Evolutionary conservation across 2,113 vertebrate genomes (phyloP), one percentile per base, ranked within the genome.

Genomic region (Pedetes capensis): DNA sequence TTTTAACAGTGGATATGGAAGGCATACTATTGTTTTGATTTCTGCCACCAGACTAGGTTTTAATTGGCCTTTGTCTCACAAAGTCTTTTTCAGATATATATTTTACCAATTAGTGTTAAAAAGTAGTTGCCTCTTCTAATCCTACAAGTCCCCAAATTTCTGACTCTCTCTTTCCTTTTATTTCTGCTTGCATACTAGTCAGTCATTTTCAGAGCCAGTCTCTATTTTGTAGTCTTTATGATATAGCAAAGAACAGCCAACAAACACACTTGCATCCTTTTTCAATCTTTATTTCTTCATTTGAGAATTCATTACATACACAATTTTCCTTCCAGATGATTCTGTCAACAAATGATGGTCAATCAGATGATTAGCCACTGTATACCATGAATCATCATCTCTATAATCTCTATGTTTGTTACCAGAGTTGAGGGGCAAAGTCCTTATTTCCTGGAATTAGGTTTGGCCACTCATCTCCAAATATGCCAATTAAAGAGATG

Each of bases 51-150:
- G 68, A 27, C 42, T 83, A 39, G 12, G 23, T 82, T 97, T 95
- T 96, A 95, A 93, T 91, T 81, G 83, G 78, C 66, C 72, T 96
- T 89, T 93, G 78, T 86, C 47, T 79, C 53, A 84, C 59, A 80
- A 94, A 93, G 44, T n/a, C 53, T 69, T 93, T 93, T 64, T 93
- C 34, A 91, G 57, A 83, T 89, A 23, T 59, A 37, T 89, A 72
- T 87, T 83, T 96, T 92, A 61, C 79, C 94, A 90, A 94, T 95
- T 95, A 97, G 71, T 79, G 23, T 87, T 89, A 72, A 92, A 82
- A 95, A 84, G 18, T 22, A n/a, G 44, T 66, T 80, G 53, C 25
- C 37, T 89, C 85, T 92, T 94, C 76, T 92, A 86, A 87, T 89
- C 80, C 16, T 81, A 53, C 2, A 53, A 64, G 42, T 86, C 13